These are phyloP conservation scores for Eospalax fontanierii DNA, from an alignment of 2,797 vertebrate genomes.

Conservation along the genomic window DNA sequence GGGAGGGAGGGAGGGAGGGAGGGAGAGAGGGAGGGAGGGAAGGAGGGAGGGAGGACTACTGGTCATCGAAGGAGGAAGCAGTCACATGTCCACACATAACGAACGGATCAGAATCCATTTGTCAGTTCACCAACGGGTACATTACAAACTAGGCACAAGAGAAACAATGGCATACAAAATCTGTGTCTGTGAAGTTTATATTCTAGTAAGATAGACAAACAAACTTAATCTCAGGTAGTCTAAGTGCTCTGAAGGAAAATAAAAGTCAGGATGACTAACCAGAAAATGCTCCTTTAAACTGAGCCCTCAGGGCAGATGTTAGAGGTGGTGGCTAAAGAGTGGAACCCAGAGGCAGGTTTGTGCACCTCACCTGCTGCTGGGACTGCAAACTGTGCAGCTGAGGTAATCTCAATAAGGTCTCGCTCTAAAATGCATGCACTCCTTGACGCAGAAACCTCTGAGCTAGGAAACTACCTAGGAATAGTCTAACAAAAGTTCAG, in stretches of 20 bases:
- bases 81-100: not conserved
- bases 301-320: not conserved
- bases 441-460: not conserved
- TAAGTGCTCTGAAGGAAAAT: not conserved
- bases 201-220: not conserved
- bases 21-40: not conserved
- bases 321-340: too few species aligned
- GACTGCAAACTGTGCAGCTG: not conserved
- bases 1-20: not conserved
- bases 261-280: not conserved
- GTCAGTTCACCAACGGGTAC: not conserved
- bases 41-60: not conserved
- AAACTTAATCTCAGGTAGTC: conserved; percentile 1
- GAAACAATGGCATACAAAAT: not conserved
- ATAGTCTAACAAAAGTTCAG: not conserved
- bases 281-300: not conserved
- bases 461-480: not conserved
- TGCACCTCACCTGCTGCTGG: not conserved
- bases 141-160: not conserved
- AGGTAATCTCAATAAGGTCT: not conserved
- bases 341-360: rapidly evolving
- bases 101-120: not conserved
- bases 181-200: not conserved
- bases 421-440: not conserved
- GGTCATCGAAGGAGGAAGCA: too few species aligned